These are phyloP conservation scores for Amiota mariae DNA, from an alignment of 2,888 invertebrate species.

Conservation along the genomic window DNA sequence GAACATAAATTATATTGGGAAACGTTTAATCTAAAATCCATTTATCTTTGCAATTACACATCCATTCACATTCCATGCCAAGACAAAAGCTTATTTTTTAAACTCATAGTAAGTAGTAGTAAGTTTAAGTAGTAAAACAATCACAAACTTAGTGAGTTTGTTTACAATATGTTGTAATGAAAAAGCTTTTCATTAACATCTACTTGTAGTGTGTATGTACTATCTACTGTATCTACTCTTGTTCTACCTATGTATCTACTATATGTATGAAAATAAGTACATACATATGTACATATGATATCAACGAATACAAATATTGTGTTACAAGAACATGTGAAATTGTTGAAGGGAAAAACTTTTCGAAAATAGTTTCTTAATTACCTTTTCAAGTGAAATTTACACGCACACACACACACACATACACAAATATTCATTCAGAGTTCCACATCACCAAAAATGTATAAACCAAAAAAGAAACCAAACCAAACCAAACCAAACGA, in stretches of 20 bases:
- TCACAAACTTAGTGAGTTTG: background rate
- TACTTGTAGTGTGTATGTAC: no score
- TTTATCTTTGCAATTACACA: no score
- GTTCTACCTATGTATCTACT: no score
- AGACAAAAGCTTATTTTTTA: background rate
- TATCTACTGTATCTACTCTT: no score
- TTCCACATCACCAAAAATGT: slow-evolving; percentile 24
- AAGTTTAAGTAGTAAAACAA: background rate
- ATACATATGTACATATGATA: no score
- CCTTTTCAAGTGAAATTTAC: slow-evolving; percentile 50
- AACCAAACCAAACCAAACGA: slow-evolving; percentile 22
- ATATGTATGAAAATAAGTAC: no score
- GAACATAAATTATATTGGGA: no score
- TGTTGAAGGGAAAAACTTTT: slow-evolving; percentile 14
- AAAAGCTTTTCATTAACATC: slow-evolving; percentile 20
- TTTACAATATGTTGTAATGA: background rate
- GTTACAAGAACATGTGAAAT: no score
- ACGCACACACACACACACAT: slow-evolving; percentile 17
- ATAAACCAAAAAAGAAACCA: background rate
- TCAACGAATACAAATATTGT: background rate
- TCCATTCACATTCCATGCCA: background rate
- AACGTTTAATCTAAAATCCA: no score
- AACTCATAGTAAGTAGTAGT: no score
- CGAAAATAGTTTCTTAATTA: slow-evolving; percentile 55
- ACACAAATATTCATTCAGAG: slow-evolving; percentile 39